A percentile compares a stretch with the other conserved stretches of the same genome.
Conservation (phyloP, 2,797 vertebrate species). For the Acipenser ruthenus region DNA sequence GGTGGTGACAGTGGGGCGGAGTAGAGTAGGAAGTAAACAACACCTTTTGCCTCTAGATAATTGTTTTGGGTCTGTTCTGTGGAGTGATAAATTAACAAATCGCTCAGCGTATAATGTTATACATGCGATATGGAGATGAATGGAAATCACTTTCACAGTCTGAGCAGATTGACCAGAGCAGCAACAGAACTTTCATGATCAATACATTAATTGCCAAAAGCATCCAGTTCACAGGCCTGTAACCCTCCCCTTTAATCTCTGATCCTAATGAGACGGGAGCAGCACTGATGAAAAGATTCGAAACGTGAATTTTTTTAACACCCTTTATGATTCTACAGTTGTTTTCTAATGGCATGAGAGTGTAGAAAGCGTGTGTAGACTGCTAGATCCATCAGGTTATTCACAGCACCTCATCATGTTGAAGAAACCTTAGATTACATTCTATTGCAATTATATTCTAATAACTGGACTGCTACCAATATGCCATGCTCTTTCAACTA, state of each 20-base stretch:
- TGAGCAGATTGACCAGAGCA: not conserved
- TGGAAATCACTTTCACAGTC: not conserved
- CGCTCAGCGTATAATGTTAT: not conserved
- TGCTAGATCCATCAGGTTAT: no score
- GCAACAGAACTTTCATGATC: not conserved
- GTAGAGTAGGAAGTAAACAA: conserved; percentile 27
- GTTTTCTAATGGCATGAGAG: conserved; percentile 33
- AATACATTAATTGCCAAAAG: conserved; percentile 40
- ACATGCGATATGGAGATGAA: not conserved
- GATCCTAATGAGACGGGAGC: conserved; percentile 55
- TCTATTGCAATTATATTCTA: no score
- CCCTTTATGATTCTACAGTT: conserved; percentile 34
- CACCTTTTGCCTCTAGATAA: not conserved
- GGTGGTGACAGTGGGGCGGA: not conserved
- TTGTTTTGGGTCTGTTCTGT: not conserved
- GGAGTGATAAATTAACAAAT: not conserved
- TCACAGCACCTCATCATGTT: not conserved
- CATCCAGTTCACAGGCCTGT: conserved; percentile 43
- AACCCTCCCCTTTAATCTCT: conserved; percentile 50
- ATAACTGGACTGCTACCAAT: no score
- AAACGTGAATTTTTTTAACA: conserved; percentile 34
- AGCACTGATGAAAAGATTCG: conserved; percentile 49
- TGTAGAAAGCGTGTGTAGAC: conserved; percentile 10
- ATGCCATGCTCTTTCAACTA: no score
- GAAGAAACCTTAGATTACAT: not conserved